phyloP scores from a whole-genome alignment of 1,140 invertebrate species.

The Bombus ignitus region DNA sequence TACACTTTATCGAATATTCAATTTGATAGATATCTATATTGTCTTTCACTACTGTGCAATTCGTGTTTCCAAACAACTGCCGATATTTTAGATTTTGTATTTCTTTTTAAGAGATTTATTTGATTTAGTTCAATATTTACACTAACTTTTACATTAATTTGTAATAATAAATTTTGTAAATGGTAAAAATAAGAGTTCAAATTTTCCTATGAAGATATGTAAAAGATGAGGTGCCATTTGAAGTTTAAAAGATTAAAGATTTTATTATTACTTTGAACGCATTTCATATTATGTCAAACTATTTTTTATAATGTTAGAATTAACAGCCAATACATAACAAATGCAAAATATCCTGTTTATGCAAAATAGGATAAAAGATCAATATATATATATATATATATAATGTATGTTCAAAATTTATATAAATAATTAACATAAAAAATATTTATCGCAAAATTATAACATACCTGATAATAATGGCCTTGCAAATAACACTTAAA shows the following conservation, averaged over 20 bases:
- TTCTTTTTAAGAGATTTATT: neutral
- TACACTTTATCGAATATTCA: neutral
- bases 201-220: neutral
- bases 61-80: constrained; percentile 6
- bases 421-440: neutral
- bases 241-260: neutral
- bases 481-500: constrained; percentile 41
- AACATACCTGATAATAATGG: constrained; percentile 45
- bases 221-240: neutral
- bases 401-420: constrained; percentile 5
- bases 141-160: neutral
- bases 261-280: neutral
- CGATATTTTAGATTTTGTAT: neutral
- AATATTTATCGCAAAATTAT: constrained; percentile 3
- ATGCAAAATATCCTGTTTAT: constrained; percentile 3
- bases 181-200: neutral
- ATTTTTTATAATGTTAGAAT: neutral
- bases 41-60: neutral
- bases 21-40: neutral
- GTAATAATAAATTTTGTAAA: neutral
- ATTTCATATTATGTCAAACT: neutral
- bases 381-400: neutral
- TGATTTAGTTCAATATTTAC: neutral
- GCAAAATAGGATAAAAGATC: neutral
- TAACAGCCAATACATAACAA: neutral